Conservation (phyloP, 2,113 vertebrate genomes). For the Onychorhynchus coronatus region DNA sequence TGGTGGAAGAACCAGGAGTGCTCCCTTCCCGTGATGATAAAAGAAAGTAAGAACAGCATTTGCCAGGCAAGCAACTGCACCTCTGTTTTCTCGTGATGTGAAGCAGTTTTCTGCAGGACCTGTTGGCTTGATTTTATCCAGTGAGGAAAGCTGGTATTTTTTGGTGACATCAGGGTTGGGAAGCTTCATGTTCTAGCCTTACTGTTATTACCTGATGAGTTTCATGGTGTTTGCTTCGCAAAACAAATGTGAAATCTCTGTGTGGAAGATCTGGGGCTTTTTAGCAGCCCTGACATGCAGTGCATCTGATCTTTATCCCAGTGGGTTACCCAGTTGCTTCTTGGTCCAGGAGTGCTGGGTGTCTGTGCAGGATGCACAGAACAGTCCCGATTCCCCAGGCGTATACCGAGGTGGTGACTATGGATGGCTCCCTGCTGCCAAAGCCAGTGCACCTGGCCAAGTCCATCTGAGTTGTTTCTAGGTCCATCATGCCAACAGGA, state of each 20-base stretch:
- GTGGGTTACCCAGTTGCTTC: neutral
- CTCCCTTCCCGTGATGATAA: rapidly evolving
- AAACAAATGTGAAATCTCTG: neutral
- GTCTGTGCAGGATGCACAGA: neutral
- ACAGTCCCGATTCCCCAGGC: neutral
- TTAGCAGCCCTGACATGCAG: neutral
- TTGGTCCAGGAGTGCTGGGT: neutral
- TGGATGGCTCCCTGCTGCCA: neutral
- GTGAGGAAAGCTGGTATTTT: neutral
- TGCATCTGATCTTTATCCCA: neutral
- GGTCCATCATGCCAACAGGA: neutral
- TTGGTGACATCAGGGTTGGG: neutral
- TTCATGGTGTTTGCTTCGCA: neutral
- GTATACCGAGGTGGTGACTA: neutral
- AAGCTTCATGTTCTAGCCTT: neutral
- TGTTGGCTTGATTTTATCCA: neutral
- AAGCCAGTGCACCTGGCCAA: neutral
- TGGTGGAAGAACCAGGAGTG: neutral
- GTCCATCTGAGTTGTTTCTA: neutral
- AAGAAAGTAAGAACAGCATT: neutral
- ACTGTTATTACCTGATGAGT: neutral
- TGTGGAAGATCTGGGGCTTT: neutral
- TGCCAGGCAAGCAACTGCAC: neutral
- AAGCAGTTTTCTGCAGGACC: neutral
- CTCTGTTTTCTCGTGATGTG: neutral